Evolutionary conservation across 2,113 vertebrate genomes (phyloP).

Genomic region (Cyanoderma ruficeps): DNA sequence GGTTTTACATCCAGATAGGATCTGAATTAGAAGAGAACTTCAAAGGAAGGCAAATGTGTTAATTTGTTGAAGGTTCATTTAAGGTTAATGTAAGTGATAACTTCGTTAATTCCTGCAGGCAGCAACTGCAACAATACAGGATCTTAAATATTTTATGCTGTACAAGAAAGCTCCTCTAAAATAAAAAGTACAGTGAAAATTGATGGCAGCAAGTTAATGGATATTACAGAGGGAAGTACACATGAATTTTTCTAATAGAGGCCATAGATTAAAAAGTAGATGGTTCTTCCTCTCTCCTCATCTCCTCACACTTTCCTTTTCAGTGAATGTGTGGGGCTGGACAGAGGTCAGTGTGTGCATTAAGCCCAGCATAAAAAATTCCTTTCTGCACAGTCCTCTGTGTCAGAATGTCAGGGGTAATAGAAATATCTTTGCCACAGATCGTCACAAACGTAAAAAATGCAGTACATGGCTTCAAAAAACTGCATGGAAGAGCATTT

Average conservation of each 20-base stretch:
- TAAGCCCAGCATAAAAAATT: not conserved
- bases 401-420: not conserved
- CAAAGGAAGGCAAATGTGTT: not conserved
- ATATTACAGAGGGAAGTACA: not conserved
- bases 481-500: constrained; percentile 89
- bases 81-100: not conserved
- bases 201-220: not conserved
- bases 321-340: not conserved
- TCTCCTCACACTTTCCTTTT: not conserved
- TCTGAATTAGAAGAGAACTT: not conserved
- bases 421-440: constrained; percentile 64
- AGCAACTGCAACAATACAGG: not conserved
- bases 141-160: not conserved
- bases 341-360: not conserved
- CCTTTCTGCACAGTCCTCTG: not conserved
- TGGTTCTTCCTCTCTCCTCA: not conserved
- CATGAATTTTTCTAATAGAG: not conserved
- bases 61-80: not conserved
- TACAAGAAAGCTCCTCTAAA: not conserved
- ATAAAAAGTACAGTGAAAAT: not conserved
- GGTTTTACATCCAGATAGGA: not conserved
- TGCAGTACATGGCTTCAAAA: constrained; percentile 93
- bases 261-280: not conserved
- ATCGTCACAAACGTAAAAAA: constrained; percentile 94
- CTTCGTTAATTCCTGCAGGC: not conserved